phyloP scores from a whole-genome alignment of 2,113 vertebrate genomes.

The Pedetes capensis region DNA sequence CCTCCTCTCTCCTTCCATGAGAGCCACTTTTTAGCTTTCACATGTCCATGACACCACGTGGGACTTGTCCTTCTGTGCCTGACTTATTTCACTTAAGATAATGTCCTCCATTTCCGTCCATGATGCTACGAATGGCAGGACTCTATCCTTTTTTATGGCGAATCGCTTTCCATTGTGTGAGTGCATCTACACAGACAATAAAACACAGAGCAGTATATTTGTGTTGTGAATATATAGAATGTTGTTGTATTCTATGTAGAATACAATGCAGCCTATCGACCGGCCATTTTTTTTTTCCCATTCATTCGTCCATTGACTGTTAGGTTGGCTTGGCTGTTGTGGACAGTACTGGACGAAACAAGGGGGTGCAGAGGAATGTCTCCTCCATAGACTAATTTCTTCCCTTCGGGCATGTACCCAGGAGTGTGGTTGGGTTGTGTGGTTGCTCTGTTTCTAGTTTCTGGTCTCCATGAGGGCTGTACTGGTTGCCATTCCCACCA shows the following conservation, averaged over 20 bases:
- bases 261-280: neutral
- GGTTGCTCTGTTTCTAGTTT: neutral
- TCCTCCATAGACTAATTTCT: neutral
- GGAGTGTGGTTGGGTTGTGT: neutral
- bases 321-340: neutral
- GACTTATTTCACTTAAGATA: neutral
- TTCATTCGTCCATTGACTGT: neutral
- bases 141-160: neutral
- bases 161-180: neutral
- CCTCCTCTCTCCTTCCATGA: neutral
- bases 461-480: too few relatives aligned
- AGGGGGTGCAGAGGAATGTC: accelerated
- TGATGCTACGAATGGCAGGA: neutral
- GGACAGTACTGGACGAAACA: too few relatives aligned
- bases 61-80: too few relatives aligned
- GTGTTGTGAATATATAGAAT: neutral
- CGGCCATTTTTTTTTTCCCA: neutral
- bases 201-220: neutral
- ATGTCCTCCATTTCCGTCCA: neutral
- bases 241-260: neutral
- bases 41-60: accelerated
- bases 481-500: neutral
- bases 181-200: neutral
- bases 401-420: too few relatives aligned
- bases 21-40: neutral